Percentiles rank a stretch among this genome's conserved stretches.
Conservation (phyloP, 2,888 invertebrate species). For the Digitonthophagus gazella region DNA sequence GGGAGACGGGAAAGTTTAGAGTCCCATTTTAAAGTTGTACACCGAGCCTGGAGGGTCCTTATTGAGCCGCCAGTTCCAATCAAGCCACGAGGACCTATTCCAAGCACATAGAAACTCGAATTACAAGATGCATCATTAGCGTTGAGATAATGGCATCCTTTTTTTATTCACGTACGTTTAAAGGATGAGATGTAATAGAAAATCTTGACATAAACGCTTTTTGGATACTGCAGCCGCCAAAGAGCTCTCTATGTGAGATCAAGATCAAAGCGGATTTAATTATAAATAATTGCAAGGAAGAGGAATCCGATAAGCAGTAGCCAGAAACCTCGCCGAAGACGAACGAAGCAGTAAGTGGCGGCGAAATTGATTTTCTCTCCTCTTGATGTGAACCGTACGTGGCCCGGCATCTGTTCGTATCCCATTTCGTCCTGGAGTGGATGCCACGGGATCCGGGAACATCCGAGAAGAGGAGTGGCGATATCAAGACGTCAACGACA, state of each 20-base stretch:
- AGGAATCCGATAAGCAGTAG: background rate
- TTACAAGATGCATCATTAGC: background rate
- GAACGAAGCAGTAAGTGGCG: slow-evolving; percentile 5
- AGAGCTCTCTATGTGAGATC: background rate
- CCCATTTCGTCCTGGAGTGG: slow-evolving; percentile 1
- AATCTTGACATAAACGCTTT: background rate
- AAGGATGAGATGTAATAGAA: background rate
- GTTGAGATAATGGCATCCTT: too few species aligned
- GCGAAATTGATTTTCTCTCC: slow-evolving; percentile 1
- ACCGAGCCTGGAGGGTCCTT: background rate
- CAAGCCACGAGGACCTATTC: background rate
- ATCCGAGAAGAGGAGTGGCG: background rate
- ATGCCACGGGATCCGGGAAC: background rate
- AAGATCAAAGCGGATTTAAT: slow-evolving; percentile 3
- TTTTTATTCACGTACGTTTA: too few species aligned
- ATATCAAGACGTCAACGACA: slow-evolving; percentile 9
- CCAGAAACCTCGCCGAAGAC: background rate
- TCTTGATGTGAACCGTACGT: background rate
- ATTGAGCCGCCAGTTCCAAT: slow-evolving; percentile 13
- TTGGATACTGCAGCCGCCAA: background rate
- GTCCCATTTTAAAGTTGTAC: slow-evolving; percentile 14
- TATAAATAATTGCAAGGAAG: slow-evolving; percentile 7
- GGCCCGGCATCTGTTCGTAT: background rate
- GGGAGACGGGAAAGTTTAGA: slow-evolving; percentile 12
- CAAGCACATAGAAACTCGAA: background rate